These are phyloP conservation scores for Melanostigma gelatinosum DNA, from an alignment of 2,113 vertebrate genomes.

Conservation along the genomic window DNA sequence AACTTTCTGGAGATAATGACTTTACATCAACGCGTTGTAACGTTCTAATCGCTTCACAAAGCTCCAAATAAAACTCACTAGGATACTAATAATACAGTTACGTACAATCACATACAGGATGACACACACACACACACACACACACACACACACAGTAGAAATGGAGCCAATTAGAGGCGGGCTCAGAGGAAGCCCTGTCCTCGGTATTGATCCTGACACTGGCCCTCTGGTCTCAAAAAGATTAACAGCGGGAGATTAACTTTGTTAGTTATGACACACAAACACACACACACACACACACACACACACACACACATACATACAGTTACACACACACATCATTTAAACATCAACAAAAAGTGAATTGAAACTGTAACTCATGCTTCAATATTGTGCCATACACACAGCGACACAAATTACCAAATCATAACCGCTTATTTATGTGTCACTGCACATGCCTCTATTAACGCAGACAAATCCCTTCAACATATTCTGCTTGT, in stretches of 20 bases:
- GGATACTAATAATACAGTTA: slow-evolving; percentile 52
- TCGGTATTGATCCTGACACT: slow-evolving; percentile 79
- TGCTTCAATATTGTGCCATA: slow-evolving; percentile 27
- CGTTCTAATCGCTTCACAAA: slow-evolving; percentile 6
- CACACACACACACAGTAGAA: slow-evolving; percentile 33
- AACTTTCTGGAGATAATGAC: background rate
- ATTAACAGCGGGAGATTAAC: slow-evolving; percentile 78
- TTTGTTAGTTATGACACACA: slow-evolving; percentile 68
- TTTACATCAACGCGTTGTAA: background rate
- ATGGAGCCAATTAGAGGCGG: slow-evolving; percentile 75
- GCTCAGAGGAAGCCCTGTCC: slow-evolving; percentile 71
- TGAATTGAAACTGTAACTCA: slow-evolving; percentile 57
- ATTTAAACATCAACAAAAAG: slow-evolving; percentile 35
- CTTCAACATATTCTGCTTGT: slow-evolving; percentile 9
- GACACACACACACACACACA: background rate
- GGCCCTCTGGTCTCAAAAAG: slow-evolving; percentile 73
- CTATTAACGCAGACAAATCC: slow-evolving; percentile 49
- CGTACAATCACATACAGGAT: slow-evolving; percentile 45
- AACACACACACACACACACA: slow-evolving; percentile 39
- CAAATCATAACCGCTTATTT: slow-evolving; percentile 45
- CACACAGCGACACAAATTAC: slow-evolving; percentile 38
- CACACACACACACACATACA: slow-evolving; percentile 37
- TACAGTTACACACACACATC: slow-evolving; percentile 15
- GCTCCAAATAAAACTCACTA: slow-evolving; percentile 30
- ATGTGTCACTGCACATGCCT: slow-evolving; percentile 44